These are phyloP conservation scores for Oxystoma pomonae DNA, from an alignment of 2,888 invertebrate genomes.

Conservation along the genomic window DNA sequence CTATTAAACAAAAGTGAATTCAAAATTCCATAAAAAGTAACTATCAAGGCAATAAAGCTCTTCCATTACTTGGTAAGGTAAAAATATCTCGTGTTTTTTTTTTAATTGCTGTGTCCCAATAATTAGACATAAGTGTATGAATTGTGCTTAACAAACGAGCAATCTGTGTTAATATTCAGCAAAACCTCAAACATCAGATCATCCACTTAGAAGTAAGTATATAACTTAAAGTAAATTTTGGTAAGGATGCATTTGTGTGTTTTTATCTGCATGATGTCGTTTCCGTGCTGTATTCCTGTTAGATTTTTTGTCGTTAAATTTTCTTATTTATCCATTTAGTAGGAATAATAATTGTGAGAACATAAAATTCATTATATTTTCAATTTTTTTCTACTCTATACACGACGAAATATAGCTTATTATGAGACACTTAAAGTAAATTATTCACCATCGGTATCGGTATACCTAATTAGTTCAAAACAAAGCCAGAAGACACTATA, in stretches of 20 bases:
- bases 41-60: background rate
- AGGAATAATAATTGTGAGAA: no score
- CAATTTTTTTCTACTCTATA: no score
- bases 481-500: no score
- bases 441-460: no score
- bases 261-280: background rate
- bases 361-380: no score
- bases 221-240: background rate
- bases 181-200: background rate
- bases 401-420: no score
- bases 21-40: background rate
- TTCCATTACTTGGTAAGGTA: background rate
- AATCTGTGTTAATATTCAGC: no score
- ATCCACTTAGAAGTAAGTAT: background rate
- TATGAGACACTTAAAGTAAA: no score
- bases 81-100: background rate
- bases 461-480: no score
- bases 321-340: no score
- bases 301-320: no score
- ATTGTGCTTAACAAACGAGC: background rate
- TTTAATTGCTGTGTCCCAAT: constrained; percentile 48
- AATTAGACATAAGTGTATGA: constrained; percentile 44
- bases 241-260: background rate
- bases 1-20: background rate
- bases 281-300: no score